Evolutionary conservation across 2,113 vertebrate genomes (phyloP), one percentile per base, ranked within the genome.

Genomic region (Ivindomyrus marchei): DNA sequence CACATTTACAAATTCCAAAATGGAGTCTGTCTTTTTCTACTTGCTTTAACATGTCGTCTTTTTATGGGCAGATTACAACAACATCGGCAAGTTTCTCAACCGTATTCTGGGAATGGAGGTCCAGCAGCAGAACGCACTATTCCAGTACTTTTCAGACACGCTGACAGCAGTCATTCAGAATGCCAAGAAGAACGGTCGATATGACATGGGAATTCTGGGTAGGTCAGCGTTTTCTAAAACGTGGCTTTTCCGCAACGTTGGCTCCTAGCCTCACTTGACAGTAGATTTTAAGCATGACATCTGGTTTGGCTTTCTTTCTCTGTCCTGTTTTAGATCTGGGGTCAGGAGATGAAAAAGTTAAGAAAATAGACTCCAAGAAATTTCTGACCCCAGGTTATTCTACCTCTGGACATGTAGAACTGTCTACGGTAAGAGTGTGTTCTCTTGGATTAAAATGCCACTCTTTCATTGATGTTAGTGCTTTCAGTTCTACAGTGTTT

Each of bases 191-290:
- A 99, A 97, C 39, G 98, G 98, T 87, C 95, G 97, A 97, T 99
- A 99, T 0, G 98, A 99, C 92, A 99, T 99, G 98, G 98, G 98
- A 89, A 99, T 99, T 94, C 95, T 99, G 21, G 98, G 98, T 98
- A 94, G 95, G 95, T 92, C 17, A n/a, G 9, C 56, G 3, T 89
- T 56, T 62, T 5, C 8, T 53, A 39, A 87, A 8, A 85, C 1
- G 46, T 5, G 6, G 70, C 39, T 4, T 42, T 19, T 83, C 19
- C 15, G 6, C 42, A 45, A 6, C 3, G 19, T 83, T 8, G 15
- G 36, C 39, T 42, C 77, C 36, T 21, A n/a, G 31, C 17, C 77
- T 45, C 15, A 42, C 36, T 45, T 21, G 77, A 19, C 77, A 1
- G 31, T 83, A 10, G 31, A 83, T 42, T 83, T 17, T 83, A 19